phyloP scores from a whole-genome alignment of 53 echinoderm and acorn worm species.

The Holothuria leucospilota region DNA sequence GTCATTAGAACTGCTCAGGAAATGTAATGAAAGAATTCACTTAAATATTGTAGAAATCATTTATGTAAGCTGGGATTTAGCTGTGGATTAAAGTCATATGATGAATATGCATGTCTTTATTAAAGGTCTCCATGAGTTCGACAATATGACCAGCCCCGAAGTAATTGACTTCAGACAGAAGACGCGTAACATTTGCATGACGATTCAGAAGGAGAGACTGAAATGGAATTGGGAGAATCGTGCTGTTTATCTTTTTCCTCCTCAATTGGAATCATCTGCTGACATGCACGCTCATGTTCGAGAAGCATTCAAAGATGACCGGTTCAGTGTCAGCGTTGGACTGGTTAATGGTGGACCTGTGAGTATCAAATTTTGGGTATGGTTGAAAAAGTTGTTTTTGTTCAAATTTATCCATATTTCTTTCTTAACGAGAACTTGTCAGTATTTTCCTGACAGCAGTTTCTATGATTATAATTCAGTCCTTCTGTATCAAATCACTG shows the following conservation, averaged over 20 bases:
- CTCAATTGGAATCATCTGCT: slow-evolving; percentile 71
- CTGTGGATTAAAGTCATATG: no score
- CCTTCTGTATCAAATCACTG: no score
- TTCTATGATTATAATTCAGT: no score
- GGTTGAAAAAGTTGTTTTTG: no score
- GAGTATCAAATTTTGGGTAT: background rate
- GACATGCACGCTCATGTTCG: slow-evolving; percentile 65
- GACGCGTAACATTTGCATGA: slow-evolving; percentile 72
- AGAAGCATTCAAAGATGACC: slow-evolving; percentile 54
- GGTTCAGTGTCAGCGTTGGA: slow-evolving; percentile 67
- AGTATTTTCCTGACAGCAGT: no score
- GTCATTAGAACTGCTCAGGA: no score
- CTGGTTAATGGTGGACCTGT: slow-evolving; percentile 46
- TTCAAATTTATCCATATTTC: no score
- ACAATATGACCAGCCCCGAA: slow-evolving; percentile 89
- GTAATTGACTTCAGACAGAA: slow-evolving; percentile 89
- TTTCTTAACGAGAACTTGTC: no score
- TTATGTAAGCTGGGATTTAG: no score
- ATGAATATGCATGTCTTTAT: background rate
- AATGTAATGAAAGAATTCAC: no score
- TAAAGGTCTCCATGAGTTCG: slow-evolving; percentile 90
- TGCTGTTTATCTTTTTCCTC: slow-evolving; percentile 87
- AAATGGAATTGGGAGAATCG: slow-evolving; percentile 85
- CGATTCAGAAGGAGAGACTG: slow-evolving; percentile 71
- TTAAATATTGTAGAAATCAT: no score